phyloP scores from a whole-genome alignment of 2,113 vertebrate genomes.

The Strix uralensis region DNA sequence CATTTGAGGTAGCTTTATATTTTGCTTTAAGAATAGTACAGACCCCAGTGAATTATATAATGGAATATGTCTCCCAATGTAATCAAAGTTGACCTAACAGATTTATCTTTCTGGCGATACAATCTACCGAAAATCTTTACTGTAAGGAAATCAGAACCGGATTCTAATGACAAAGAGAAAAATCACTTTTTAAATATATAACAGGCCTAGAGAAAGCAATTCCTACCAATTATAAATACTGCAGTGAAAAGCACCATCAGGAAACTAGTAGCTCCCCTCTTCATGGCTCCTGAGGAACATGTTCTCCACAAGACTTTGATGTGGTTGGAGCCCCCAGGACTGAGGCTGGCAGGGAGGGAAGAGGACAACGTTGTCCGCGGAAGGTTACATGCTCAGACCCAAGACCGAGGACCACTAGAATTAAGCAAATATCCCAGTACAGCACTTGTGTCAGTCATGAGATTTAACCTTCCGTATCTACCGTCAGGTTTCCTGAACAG shows the following conservation, averaged over 20 bases:
- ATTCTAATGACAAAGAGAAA: neutral
- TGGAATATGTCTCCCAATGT: neutral
- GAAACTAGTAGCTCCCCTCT: neutral
- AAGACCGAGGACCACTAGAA: neutral
- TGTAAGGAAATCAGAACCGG: conserved; percentile 5
- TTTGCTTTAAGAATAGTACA: conserved; percentile 6
- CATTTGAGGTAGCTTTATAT: conserved; percentile 16
- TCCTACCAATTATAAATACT: accelerated
- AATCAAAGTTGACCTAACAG: conserved; percentile 38
- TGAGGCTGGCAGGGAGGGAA: accelerated
- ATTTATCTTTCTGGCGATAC: conserved; percentile 1
- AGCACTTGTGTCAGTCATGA: neutral
- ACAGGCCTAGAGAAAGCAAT: neutral
- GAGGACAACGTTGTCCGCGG: accelerated
- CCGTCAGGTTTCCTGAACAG: neutral
- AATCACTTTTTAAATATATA: neutral
- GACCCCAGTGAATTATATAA: neutral
- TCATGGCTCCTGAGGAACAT: accelerated
- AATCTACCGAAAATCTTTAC: neutral
- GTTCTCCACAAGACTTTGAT: neutral
- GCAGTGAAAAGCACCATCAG: neutral
- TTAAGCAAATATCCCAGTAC: neutral
- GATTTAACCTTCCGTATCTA: neutral
- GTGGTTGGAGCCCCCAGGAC: accelerated
- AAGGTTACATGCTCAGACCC: neutral